Evolutionary conservation across 64 coral and sea anemone genomes (phyloP), one percentile per base, ranked within the genome.

Genomic region (Orbicella faveolata): DNA sequence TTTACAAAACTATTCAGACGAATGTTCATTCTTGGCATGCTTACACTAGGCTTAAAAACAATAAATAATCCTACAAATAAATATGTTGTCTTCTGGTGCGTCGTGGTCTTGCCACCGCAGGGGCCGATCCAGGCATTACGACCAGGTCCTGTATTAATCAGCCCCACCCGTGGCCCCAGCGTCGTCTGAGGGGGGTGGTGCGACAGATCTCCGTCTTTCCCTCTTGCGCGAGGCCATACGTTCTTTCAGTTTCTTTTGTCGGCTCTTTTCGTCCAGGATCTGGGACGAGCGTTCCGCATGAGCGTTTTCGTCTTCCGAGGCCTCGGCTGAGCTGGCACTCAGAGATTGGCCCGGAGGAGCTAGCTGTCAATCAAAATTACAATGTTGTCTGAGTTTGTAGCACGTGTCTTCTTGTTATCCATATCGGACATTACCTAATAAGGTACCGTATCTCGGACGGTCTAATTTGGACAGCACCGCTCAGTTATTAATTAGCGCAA

Each of bases 171-270:
- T 37, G 44, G 63, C 77, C 4, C 88, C 88, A 69, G 11, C 23
- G 6, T 48, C 67, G 35, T 61, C 89, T 69, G 23, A 5, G 3
- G 37, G 61, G 0, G 64, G 48, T 62, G 66, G 81, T 79, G 7
- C 81, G 36, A 54, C 83, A 36, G 82, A 85, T 73, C n/a, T 63
- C 37, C 91, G 81, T 36, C 57, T 90, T 84, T 78, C 88, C 86
- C 84, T 66, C 35, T 92, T 93, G 2, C 97, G 88, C 18, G 90
- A 76, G 30, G 94, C 97, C 94, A 99, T 95, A 1, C 97, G 89
- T 65, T 99, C 97, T 18, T 99, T 99, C 17, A 99, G 84, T 15
- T 99, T 99, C 6, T 84, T 92, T 68, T 95, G 84, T 26, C 90
- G 94, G 15, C 94, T 89, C 72, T 99, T 99, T 3, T 90, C 97